phyloP scores from a whole-genome alignment of 2,888 invertebrate species.

The Stramonita haemastoma region DNA sequence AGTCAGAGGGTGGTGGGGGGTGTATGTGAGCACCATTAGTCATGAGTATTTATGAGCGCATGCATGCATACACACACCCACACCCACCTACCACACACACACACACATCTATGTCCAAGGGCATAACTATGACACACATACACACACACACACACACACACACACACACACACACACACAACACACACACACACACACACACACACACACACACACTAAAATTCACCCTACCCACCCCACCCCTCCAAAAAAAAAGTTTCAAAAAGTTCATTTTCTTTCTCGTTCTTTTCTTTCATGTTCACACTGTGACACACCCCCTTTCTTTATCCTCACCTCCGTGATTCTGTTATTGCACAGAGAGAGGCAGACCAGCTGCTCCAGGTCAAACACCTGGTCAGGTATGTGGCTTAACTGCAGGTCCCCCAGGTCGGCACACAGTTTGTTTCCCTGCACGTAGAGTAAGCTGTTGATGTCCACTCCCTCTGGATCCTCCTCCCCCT shows the following conservation, averaged over 20 bases:
- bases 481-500: constrained; percentile 49
- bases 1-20: neutral
- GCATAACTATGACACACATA: neutral
- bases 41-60: neutral
- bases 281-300: too few species aligned
- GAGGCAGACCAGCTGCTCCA: constrained; percentile 61
- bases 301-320: too few species aligned
- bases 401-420: constrained; percentile 54
- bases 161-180: constrained; percentile 13
- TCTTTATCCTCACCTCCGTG: constrained; percentile 43
- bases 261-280: neutral
- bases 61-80: neutral
- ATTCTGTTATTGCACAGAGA: constrained; percentile 67
- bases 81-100: neutral
- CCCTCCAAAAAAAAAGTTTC: too few species aligned
- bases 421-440: constrained; percentile 59
- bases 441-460: constrained; percentile 53
- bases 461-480: constrained; percentile 54
- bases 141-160: constrained; percentile 17
- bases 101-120: neutral
- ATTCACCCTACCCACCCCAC: too few species aligned
- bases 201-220: too few species aligned
- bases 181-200: constrained; percentile 11
- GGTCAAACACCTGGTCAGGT: constrained; percentile 58
- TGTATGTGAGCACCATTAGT: neutral